Conservation (phyloP, 2,113 vertebrate genomes). For the Bungarus multicinctus region DNA sequence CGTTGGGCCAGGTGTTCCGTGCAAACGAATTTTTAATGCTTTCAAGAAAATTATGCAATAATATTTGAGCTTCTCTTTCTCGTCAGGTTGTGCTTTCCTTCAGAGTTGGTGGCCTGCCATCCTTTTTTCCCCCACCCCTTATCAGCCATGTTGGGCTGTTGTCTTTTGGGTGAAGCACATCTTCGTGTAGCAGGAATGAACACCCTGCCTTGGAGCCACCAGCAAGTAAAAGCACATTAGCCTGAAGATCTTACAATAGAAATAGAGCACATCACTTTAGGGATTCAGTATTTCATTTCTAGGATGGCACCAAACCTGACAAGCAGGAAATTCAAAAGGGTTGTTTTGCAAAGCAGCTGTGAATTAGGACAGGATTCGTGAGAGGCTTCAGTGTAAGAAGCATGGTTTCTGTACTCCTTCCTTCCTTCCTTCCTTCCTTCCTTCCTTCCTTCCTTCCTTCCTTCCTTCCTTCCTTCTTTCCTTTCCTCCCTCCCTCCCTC, state of each 20-base stretch:
- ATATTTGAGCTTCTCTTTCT: constrained; percentile 53
- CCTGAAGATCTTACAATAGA: constrained; percentile 36
- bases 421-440: not conserved
- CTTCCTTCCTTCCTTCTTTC: rapidly evolving
- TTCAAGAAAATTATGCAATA: constrained; percentile 68
- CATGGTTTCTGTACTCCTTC: not conserved
- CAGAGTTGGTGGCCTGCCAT: constrained; percentile 41
- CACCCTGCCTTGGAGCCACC: constrained; percentile 17
- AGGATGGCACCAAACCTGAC: constrained; percentile 24
- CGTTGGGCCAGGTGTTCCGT: not conserved
- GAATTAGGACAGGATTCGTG: not conserved
- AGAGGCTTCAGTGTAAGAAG: not conserved
- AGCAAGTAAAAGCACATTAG: constrained; percentile 62
- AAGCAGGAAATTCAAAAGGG: too few relatives aligned
- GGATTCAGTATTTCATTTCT: constrained; percentile 22
- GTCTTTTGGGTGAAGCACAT: constrained; percentile 14
- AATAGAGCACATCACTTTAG: constrained; percentile 56
- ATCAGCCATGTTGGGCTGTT: constrained; percentile 10
- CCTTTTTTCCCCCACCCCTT: not conserved
- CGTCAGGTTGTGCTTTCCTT: constrained; percentile 49
- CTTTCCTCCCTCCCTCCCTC: rapidly evolving
- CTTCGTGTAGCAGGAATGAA: constrained; percentile 16
- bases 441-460: too few relatives aligned
- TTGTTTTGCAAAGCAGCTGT: not conserved
- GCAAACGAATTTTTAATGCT: constrained; percentile 26